These are phyloP conservation scores for Anguilla marmorata DNA, from an alignment of 2,797 vertebrate species.

Conservation along the genomic window DNA sequence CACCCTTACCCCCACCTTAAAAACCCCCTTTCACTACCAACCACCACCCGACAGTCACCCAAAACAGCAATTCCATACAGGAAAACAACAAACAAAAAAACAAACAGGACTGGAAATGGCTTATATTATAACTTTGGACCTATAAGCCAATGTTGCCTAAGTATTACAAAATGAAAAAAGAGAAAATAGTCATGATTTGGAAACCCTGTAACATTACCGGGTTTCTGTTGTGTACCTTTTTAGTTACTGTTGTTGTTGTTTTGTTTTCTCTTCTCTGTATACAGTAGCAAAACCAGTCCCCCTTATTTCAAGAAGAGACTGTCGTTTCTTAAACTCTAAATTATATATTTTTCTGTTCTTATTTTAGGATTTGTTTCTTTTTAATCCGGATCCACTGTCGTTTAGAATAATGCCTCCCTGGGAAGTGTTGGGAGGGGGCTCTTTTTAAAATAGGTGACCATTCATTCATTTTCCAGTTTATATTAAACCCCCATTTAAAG, in stretches of 20 bases:
- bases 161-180: conserved; percentile 93
- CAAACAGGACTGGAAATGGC: conserved; percentile 96
- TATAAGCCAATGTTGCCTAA: conserved; percentile 99
- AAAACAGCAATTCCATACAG: conserved; percentile 73
- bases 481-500: conserved; percentile 82
- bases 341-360: conserved; percentile 88
- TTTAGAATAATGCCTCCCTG: conserved; percentile 89
- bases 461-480: conserved; percentile 91
- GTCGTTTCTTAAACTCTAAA: conserved; percentile 92
- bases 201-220: conserved; percentile 95
- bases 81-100: conserved; percentile 74
- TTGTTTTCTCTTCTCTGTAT: conserved; percentile 76
- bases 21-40: conserved; percentile 57
- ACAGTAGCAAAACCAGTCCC: conserved; percentile 79
- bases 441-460: conserved; percentile 98
- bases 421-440: conserved; percentile 79
- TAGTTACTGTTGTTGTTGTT: conserved; percentile 74
- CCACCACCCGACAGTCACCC: conserved; percentile 75
- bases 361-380: conserved; percentile 91
- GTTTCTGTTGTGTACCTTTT: conserved; percentile 81
- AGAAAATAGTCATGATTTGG: conserved; percentile 83
- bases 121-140: conserved; percentile 99
- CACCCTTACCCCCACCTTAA: conserved; percentile 38
- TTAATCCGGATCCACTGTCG: conserved; percentile 99
- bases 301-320: conserved; percentile 98